Evolutionary conservation across 2,888 invertebrate species (phyloP), one percentile per base, ranked within the genome.

Genomic region (Heliconius aoede): DNA sequence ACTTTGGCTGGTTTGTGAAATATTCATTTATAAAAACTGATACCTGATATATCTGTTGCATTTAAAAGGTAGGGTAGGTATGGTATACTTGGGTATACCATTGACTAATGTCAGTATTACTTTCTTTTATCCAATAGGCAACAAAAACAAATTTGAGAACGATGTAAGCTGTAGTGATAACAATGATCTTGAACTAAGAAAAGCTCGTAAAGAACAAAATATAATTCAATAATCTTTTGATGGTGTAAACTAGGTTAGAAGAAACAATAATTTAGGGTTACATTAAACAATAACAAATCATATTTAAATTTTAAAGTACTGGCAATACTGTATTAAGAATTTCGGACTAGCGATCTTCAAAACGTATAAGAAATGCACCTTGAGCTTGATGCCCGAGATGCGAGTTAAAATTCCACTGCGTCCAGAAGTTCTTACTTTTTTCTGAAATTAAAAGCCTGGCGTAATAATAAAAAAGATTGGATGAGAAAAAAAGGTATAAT

Each of bases 341-440:
- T 72, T 72, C 60, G 72, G 72, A 72, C 72, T 72, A 72, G 72
- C 72, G 60, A 72, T 72, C 26, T 58, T 72, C 60, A 72, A 60
- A 46, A 72, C 60, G 24, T 26, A 69, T 72, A 60, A 36, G 26
- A 60, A 26, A 72, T 58, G 72, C 72, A 72, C 72, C 72, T 72
- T 72, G 72, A 72, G 72, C 72, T 61, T 72, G 72, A 28, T 58
- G 72, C 72, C 72, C 72, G 72, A 72, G 72, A 61, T 72, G 72
- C 72, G 72, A 72, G 72, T 72, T 61, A 60, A 72, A 60, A 72
- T 72, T 36, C 72, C 72, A 60, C 72, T 72, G 72, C 72, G 72
- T 72, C 72, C 72, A 72, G 72, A 72, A 72, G 32, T 72, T 72
- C 60, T 72, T 72, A 72, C 72, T 72, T 72, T 72, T 72, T 61